Conservation (phyloP, 2,113 vertebrate species). For the Dipodomys spectabilis region DNA sequence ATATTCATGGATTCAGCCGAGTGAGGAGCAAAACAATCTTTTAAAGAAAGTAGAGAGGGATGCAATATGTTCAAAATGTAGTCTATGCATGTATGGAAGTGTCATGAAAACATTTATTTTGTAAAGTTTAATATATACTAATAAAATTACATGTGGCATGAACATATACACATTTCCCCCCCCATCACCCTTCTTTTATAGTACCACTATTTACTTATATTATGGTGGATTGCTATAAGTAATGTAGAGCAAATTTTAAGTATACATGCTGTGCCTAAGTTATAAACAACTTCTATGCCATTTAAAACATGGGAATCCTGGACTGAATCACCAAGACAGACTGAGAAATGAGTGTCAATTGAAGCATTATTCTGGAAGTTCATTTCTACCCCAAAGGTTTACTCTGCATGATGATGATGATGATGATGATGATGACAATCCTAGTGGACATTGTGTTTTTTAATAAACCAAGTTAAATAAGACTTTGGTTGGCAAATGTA, state of each 20-base stretch:
- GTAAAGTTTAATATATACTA: too few species aligned
- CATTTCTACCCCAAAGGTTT: not conserved
- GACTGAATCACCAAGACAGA: not conserved
- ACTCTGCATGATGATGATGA: not conserved
- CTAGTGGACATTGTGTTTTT: not conserved
- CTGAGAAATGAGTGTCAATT: not conserved
- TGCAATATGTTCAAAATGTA: too few species aligned
- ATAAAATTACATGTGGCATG: not conserved
- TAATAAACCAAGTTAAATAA: not conserved
- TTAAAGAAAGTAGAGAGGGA: not conserved
- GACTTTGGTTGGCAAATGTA: not conserved
- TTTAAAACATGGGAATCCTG: not conserved
- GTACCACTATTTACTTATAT: not conserved
- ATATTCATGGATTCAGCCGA: not conserved
- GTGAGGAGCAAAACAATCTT: not conserved
- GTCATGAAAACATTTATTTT: not conserved
- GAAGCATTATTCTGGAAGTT: not conserved
- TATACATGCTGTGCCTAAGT: not conserved
- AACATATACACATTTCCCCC: not conserved
- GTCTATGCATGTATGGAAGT: too few species aligned
- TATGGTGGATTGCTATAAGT: not conserved
- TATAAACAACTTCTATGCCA: not conserved
- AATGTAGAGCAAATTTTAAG: not conserved
- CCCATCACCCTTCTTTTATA: not conserved
- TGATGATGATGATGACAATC: too few species aligned